A percentile compares a stretch with the other conserved stretches of the same genome.
Conservation (phyloP, 2,888 invertebrate genomes). For the Chrysotoxum bicinctum region DNA sequence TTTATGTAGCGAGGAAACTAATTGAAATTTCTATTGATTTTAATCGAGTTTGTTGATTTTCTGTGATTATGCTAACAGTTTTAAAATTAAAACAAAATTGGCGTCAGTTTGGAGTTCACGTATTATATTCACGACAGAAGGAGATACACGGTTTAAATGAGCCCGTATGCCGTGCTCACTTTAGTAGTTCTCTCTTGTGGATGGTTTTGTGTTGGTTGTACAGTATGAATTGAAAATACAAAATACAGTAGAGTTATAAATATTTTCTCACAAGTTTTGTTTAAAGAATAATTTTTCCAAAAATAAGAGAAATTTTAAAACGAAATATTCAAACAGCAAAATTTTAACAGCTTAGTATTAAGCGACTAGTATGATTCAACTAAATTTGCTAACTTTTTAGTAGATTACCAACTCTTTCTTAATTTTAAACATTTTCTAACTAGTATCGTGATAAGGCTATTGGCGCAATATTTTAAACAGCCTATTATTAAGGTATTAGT, state of each 20-base stretch:
- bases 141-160: neutral
- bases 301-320: too few species aligned
- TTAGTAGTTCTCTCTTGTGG: neutral
- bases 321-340: too few species aligned
- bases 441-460: too few species aligned
- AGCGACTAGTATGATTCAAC: too few species aligned
- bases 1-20: neutral
- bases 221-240: neutral
- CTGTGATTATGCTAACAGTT: neutral
- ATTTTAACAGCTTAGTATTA: too few species aligned
- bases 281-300: too few species aligned
- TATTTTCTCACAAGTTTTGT: neutral
- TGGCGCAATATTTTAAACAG: too few species aligned
- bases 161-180: neutral
- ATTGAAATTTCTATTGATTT: neutral
- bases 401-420: too few species aligned
- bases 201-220: neutral
- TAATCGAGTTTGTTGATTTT: neutral
- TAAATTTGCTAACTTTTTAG: too few species aligned
- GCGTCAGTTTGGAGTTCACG: neutral
- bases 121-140: neutral
- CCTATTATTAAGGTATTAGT: too few species aligned
- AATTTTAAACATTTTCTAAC: too few species aligned
- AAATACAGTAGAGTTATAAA: neutral
- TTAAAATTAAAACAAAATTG: neutral